phyloP scores from a whole-genome alignment of 2,797 vertebrate species.

The Anabacerthia variegaticeps region DNA sequence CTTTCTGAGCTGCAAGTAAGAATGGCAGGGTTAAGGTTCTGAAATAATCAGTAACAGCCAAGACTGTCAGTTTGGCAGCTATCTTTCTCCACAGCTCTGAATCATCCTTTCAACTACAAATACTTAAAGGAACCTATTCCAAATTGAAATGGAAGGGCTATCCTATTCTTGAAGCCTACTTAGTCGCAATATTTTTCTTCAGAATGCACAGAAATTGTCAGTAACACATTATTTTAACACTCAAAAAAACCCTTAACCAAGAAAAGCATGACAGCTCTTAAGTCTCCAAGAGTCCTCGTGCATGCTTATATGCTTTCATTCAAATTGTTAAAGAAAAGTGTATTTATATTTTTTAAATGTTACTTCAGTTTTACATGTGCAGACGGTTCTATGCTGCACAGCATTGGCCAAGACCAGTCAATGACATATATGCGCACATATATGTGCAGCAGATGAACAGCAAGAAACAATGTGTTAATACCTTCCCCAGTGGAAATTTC shows the following conservation, averaged over 20 bases:
- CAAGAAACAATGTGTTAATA: not conserved
- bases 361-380: not conserved
- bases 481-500: not conserved
- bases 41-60: conserved; percentile 4
- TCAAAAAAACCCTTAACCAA: not conserved
- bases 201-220: not conserved
- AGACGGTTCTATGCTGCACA: not conserved
- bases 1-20: not conserved
- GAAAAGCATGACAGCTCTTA: not conserved
- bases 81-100: conserved; percentile 4
- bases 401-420: not conserved
- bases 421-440: not conserved
- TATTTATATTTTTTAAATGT: not conserved
- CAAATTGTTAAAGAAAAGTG: not conserved
- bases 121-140: not conserved
- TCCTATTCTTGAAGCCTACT: not conserved
- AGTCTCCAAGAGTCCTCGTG: not conserved
- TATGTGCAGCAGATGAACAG: not conserved
- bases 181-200: not conserved
- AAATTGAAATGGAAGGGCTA: not conserved
- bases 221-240: not conserved
- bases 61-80: not conserved
- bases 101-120: not conserved
- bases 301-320: not conserved
- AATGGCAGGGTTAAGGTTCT: not conserved